Percentiles rank a stretch among this genome's conserved stretches.
Conservation (phyloP, 1,140 invertebrate genomes). For the Hydropsyche tenuis region DNA sequence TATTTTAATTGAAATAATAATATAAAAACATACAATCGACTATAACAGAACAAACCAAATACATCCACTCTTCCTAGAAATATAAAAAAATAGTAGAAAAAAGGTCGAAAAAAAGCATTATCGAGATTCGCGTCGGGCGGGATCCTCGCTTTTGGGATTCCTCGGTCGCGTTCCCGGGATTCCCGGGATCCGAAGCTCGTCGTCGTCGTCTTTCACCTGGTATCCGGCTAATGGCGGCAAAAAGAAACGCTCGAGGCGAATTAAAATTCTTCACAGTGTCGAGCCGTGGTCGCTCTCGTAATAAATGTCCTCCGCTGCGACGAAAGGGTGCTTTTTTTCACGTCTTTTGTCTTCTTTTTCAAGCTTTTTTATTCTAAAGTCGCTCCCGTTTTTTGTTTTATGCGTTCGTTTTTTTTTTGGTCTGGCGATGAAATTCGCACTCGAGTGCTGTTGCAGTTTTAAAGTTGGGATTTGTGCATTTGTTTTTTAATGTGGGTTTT, state of each 20-base stretch:
- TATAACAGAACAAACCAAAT: no score
- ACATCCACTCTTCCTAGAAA: no score
- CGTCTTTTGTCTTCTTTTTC: not conserved
- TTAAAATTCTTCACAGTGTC: slow-evolving; percentile 40
- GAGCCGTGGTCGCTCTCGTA: slow-evolving; percentile 25
- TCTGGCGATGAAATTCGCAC: no score
- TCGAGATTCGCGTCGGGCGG: not conserved
- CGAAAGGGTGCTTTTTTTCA: no score
- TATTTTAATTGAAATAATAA: no score
- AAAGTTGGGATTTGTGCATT: no score
- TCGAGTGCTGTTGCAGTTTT: no score
- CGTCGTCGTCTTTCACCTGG: not conserved
- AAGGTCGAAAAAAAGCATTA: not conserved
- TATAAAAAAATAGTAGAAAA: not conserved
- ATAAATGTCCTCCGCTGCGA: slow-evolving; percentile 29
- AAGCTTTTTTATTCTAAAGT: not conserved
- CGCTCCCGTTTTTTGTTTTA: not conserved
- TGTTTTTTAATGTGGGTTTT: no score
- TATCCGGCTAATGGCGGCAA: slow-evolving; percentile 22
- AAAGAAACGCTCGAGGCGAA: slow-evolving; percentile 32
- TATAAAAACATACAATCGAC: no score
- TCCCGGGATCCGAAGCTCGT: not conserved
- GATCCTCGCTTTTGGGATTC: slow-evolving; percentile 32
- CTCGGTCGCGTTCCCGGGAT: slow-evolving; percentile 22
- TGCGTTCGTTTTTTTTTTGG: not conserved